Evolutionary conservation across 2,113 vertebrate genomes (phyloP).

Genomic region (Nyctereutes procyonoides): DNA sequence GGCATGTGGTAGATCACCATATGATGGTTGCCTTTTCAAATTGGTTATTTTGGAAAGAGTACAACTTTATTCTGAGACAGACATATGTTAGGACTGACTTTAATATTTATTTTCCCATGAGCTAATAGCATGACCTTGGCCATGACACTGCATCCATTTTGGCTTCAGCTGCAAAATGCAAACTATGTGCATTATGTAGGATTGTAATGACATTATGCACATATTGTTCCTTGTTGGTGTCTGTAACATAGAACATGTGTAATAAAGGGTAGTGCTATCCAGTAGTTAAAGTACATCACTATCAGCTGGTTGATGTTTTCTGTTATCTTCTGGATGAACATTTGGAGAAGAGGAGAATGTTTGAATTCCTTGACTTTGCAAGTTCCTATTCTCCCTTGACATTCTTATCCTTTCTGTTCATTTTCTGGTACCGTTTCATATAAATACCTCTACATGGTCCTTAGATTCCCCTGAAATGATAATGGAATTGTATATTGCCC

Average conservation of each 20-base stretch:
- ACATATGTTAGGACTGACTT: background rate
- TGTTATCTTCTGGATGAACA: background rate
- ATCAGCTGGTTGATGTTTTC: background rate
- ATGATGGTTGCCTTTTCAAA: background rate
- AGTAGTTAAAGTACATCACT: background rate
- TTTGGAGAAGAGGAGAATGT: constrained; percentile 8
- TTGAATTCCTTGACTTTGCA: background rate
- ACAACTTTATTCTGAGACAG: background rate
- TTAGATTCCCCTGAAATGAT: background rate
- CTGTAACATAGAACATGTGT: background rate
- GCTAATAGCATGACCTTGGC: background rate
- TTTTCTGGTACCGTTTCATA: background rate
- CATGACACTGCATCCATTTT: background rate
- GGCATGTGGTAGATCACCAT: background rate
- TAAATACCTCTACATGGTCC: background rate
- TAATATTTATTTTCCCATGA: constrained; percentile 23
- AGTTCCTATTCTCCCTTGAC: background rate
- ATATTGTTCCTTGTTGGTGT: background rate
- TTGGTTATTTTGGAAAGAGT: constrained; percentile 31
- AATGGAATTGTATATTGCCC: constrained; percentile 14
- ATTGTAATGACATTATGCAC: background rate
- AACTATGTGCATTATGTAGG: background rate
- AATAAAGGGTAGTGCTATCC: background rate
- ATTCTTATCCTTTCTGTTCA: constrained; percentile 18
- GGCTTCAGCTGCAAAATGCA: constrained; percentile 32